A percentile compares a stretch with the other conserved stretches of the same genome.
phyloP scores from a whole-genome alignment of 2,888 invertebrate genomes.

The Drosophila melanosoma region DNA sequence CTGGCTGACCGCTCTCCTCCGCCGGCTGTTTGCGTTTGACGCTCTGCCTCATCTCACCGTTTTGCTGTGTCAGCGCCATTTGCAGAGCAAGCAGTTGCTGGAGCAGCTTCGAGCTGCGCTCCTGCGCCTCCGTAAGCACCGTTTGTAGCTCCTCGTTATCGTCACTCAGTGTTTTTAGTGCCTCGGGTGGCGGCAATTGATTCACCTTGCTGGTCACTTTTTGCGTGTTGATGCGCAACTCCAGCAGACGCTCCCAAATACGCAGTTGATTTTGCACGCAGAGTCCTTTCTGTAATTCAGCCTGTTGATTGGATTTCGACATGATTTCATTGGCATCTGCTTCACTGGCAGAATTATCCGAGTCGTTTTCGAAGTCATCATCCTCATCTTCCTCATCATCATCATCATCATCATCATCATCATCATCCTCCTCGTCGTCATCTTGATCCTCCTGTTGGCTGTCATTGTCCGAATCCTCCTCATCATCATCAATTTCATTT shows the following conservation, averaged over 20 bases:
- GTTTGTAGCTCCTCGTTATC: slow-evolving; percentile 86
- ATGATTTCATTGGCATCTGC: slow-evolving; percentile 58
- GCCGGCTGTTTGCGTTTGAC: slow-evolving; percentile 76
- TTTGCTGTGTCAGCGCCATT: slow-evolving; percentile 87
- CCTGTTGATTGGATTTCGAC: slow-evolving; percentile 84
- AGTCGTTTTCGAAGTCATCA: slow-evolving; percentile 60
- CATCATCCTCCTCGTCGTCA: slow-evolving; percentile 33
- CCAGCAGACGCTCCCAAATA: slow-evolving; percentile 94
- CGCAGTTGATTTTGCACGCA: slow-evolving; percentile 90
- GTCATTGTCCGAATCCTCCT: slow-evolving; percentile 42
- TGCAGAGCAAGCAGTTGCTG: slow-evolving; percentile 88
- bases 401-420: slow-evolving; percentile 63
- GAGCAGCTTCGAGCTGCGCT: slow-evolving; percentile 87
- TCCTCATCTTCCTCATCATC: slow-evolving; percentile 62
- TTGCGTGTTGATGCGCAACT: slow-evolving; percentile 94
- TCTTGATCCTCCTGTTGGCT: slow-evolving; percentile 43
- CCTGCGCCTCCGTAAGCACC: slow-evolving; percentile 56
- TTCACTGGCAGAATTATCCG: slow-evolving; percentile 35
- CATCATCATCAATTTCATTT: slow-evolving; percentile 22
- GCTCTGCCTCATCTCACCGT: slow-evolving; percentile 88
- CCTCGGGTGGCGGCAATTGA: slow-evolving; percentile 89
- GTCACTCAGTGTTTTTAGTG: slow-evolving; percentile 85
- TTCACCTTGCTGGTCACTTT: slow-evolving; percentile 91
- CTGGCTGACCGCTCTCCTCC: slow-evolving; percentile 28
- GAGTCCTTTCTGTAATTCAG: slow-evolving; percentile 88